These are phyloP conservation scores for Teleogryllus occipitalis DNA, from an alignment of 1,140 invertebrate species.

Conservation along the genomic window DNA sequence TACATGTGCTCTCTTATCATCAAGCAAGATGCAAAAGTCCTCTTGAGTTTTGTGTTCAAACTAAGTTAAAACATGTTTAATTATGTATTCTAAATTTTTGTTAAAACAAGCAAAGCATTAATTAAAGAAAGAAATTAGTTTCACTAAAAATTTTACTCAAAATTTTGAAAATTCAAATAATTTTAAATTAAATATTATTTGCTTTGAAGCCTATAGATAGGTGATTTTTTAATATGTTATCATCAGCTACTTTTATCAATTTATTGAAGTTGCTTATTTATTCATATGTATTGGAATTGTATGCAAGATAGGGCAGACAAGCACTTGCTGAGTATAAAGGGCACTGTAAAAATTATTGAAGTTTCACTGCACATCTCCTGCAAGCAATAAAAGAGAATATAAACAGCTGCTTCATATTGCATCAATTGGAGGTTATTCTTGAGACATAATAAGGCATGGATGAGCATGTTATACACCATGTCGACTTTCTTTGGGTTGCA, in stretches of 20 bases:
- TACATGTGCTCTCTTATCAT: neutral
- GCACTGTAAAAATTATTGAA: neutral
- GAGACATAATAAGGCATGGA: neutral
- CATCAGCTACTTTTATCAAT: neutral
- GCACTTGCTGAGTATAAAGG: neutral
- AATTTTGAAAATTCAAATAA: too few relatives aligned
- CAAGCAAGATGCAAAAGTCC: neutral
- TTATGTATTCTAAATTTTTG: neutral
- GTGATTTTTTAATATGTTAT: too few relatives aligned
- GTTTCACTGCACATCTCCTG: neutral
- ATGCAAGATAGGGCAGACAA: too few relatives aligned
- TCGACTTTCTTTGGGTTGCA: neutral
- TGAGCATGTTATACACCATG: neutral
- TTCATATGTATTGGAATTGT: too few relatives aligned
- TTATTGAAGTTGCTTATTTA: neutral
- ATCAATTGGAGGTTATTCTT: neutral
- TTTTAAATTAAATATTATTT: too few relatives aligned
- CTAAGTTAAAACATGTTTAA: too few relatives aligned
- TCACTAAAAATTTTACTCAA: neutral
- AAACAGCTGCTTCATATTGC: neutral
- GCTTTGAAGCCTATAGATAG: too few relatives aligned
- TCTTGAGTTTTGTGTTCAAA: too few relatives aligned
- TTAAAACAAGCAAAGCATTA: neutral
- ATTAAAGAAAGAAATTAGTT: neutral
- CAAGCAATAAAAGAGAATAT: neutral